Base-by-base conservation (phyloP, 2,888 invertebrate genomes). In the Ichneumoninae sp. region DNA sequence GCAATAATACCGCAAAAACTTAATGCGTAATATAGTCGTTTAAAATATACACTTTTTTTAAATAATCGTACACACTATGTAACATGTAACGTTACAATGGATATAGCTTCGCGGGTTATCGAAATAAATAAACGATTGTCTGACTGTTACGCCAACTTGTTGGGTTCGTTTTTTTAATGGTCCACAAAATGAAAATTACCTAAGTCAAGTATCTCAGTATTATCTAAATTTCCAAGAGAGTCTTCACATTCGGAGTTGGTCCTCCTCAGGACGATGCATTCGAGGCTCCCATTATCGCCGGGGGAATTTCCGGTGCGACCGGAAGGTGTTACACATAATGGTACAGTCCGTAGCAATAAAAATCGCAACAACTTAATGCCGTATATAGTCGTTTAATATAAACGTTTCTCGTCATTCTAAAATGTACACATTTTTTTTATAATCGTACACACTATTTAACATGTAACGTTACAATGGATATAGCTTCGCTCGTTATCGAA, bases 301-400 rank as follows among this genome's bases (percentile, higher is more conserved):
- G 85, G 8, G 92, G 92, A 74, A 93, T 92, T 66, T 90, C 90
- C 22, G 93, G 92, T 36, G 90, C 86, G 5, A 90, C 90, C 44
- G 93, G 93, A 22, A 93, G 86, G 84, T 92, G 92, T 33, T 33
- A 6, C 5, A 6, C 1, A 22, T 8, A 54, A 54, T 54, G 8
- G 50, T 2, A 26, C 44, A 26, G 47, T 16, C 19, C 13, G 6
- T 16, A 1, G 33, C 6, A 50, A 69, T 69, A 16, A 47, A 47
- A 33, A 10, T 40, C 40, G 19, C 33, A 16, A 69, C 69, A 19
- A 19, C 19, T 10, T 54, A 36, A 19, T 26, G 40, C 26, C 3
- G 60, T 66, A 79, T 19, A 79, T 19, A 79, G 70, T 71, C 82
- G 71, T 77, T 82, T 82, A 82, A 82, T 82, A 77, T 71, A 77